phyloP scores from a whole-genome alignment of 2,888 invertebrate species.

The Anthoptus insignis region DNA sequence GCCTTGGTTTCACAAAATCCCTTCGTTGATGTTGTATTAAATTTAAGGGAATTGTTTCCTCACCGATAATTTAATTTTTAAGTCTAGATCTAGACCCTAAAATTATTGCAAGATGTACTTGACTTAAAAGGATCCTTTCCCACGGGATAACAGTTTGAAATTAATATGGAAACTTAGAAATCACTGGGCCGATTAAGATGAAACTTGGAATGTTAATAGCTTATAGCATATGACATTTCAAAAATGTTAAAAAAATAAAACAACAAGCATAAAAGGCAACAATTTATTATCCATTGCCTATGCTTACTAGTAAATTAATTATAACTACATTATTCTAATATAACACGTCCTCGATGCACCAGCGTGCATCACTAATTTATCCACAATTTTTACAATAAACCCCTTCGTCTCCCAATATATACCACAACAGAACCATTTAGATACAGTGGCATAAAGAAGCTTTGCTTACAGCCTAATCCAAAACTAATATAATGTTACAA shows the following conservation, averaged over 20 bases:
- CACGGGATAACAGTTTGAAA: too few species aligned
- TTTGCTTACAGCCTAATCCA: slow-evolving; percentile 33
- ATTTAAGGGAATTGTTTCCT: too few species aligned
- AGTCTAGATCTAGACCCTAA: too few species aligned
- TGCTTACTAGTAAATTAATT: slow-evolving; percentile 46
- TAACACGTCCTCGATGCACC: slow-evolving; percentile 34
- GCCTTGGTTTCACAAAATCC: too few species aligned
- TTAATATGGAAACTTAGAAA: too few species aligned
- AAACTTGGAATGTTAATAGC: too few species aligned
- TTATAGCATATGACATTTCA: too few species aligned
- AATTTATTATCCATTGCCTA: slow-evolving; percentile 56
- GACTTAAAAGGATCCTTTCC: too few species aligned
- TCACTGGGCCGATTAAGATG: too few species aligned
- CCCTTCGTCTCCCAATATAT: slow-evolving; percentile 39
- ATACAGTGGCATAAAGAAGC: slow-evolving; percentile 51
- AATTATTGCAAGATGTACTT: too few species aligned
- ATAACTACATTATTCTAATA: slow-evolving; percentile 49
- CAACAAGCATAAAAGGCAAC: slow-evolving; percentile 52
- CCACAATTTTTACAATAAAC: slow-evolving; percentile 52
- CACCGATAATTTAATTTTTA: too few species aligned
- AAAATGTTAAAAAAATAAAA: slow-evolving; percentile 51
- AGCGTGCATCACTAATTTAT: slow-evolving; percentile 28
- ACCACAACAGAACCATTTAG: slow-evolving; percentile 52
- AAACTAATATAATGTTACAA: slow-evolving; percentile 16
- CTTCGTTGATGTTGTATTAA: too few species aligned